These are phyloP conservation scores for Yponomeuta plumbellus DNA, from an alignment of 2,888 invertebrate species.

Conservation along the genomic window DNA sequence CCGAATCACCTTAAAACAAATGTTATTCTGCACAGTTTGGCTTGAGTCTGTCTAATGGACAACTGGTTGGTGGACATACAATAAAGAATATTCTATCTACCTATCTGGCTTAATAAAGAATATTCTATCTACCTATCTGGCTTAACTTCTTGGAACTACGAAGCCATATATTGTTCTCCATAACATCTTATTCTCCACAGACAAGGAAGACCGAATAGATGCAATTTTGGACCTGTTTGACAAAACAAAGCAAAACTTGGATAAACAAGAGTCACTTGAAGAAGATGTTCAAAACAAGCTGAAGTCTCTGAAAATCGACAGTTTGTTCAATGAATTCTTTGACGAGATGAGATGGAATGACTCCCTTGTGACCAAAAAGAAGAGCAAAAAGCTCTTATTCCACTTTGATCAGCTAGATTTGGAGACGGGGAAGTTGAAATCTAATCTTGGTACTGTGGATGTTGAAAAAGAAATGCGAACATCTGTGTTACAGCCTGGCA, in stretches of 20 bases:
- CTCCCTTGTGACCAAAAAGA: slow-evolving; percentile 41
- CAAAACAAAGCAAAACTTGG: slow-evolving; percentile 54
- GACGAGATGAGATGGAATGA: slow-evolving; percentile 61
- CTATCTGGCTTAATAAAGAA: no score
- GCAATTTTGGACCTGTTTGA: slow-evolving; percentile 52
- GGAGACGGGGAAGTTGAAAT: slow-evolving; percentile 60
- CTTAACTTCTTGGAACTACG: no score
- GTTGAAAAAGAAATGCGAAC: slow-evolving; percentile 78
- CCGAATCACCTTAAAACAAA: no score
- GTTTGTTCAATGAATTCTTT: slow-evolving; percentile 56
- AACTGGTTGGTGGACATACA: no score
- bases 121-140: no score
- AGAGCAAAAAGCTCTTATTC: slow-evolving; percentile 37
- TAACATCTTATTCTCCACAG: slow-evolving; percentile 33
- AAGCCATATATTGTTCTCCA: no score
- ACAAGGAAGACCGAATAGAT: slow-evolving; percentile 45
- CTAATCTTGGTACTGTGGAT: slow-evolving; percentile 58
- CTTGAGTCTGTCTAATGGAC: no score
- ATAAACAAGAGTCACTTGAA: slow-evolving; percentile 38
- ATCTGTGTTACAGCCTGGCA: slow-evolving; percentile 78
- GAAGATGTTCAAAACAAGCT: slow-evolving; percentile 50
- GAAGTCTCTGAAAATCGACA: slow-evolving; percentile 50
- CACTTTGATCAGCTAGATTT: slow-evolving; percentile 56
- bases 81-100: no score
- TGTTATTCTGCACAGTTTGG: no score